Evolutionary conservation across 2,113 vertebrate genomes (phyloP).

Genomic region (Leptodactylus fuscus): DNA sequence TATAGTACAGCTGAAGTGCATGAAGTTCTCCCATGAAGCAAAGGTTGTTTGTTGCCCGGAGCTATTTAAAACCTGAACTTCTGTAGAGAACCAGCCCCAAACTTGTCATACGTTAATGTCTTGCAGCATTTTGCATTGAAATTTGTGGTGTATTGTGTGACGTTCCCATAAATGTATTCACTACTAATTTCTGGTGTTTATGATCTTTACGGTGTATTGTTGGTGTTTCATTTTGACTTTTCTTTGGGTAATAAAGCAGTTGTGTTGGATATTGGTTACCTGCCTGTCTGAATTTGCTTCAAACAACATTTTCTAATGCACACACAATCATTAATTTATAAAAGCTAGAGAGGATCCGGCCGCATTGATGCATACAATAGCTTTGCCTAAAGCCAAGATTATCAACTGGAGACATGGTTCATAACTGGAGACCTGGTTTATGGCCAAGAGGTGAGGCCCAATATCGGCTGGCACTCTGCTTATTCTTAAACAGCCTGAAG

Average conservation of each 20-base stretch:
- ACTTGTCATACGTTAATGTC: no score
- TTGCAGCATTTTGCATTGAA: no score
- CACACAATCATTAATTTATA: conserved; percentile 45
- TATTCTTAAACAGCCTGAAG: conserved; percentile 41
- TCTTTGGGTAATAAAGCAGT: conserved; percentile 10
- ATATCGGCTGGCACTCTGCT: conserved; percentile 35
- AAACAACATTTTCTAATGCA: conserved; percentile 47
- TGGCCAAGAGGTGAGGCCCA: conserved; percentile 49
- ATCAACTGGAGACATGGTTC: conserved; percentile 54
- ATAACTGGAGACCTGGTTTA: conserved; percentile 38
- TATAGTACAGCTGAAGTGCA: no score
- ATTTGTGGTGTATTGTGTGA: no score
- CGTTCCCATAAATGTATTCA: neutral
- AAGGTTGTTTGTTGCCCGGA: no score
- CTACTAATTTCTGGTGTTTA: neutral
- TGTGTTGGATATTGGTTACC: conserved; percentile 46
- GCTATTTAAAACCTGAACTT: no score
- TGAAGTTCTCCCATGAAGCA: no score
- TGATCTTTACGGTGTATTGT: no score
- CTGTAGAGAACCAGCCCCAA: no score
- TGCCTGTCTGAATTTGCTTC: conserved; percentile 45
- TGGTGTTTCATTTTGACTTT: neutral
- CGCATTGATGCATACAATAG: conserved; percentile 51
- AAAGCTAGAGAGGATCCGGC: conserved; percentile 33
- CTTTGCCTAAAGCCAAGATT: conserved; percentile 59